Percentiles rank a stretch among this genome's conserved stretches.
Evolutionary conservation across 2,888 invertebrate species (phyloP).

Genomic region (Morpho deidamia): DNA sequence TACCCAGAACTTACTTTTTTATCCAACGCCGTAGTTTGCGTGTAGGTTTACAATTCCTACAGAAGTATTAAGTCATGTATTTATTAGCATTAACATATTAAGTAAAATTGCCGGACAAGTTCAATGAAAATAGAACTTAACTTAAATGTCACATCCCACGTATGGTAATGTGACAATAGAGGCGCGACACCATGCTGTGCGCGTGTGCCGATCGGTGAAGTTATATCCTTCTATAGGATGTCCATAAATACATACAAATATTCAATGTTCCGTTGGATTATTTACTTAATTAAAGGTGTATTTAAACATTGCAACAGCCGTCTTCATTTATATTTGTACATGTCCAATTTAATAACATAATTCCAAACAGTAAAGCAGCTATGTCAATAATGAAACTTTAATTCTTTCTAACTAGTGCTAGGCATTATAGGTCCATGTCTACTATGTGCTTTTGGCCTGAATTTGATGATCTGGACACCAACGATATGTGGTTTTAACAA

Average conservation of each 20-base stretch:
- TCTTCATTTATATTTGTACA: no score
- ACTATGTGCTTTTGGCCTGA: no score
- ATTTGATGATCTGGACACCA: no score
- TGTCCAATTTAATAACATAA: no score
- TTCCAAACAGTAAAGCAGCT: no score
- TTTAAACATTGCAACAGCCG: no score
- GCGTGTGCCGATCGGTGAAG: conserved; percentile 19
- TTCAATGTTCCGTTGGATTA: no score
- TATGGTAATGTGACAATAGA: conserved; percentile 46
- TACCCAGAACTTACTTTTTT: background rate
- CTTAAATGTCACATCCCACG: conserved; percentile 42
- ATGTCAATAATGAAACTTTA: no score
- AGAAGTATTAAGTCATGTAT: conserved; percentile 11
- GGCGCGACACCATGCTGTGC: conserved; percentile 39
- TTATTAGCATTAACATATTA: conserved; percentile 16
- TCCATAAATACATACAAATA: conserved; percentile 10
- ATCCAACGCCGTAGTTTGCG: background rate
- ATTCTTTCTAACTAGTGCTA: no score
- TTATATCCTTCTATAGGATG: conserved; percentile 13
- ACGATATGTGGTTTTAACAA: no score
- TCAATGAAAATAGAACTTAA: conserved; percentile 25
- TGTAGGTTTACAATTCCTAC: background rate
- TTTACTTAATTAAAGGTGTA: no score
- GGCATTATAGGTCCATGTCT: no score
- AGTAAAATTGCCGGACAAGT: conserved; percentile 19